Evolutionary conservation across 2,113 vertebrate species (phyloP), one percentile per base, ranked within the genome.

Genomic region (Circaetus gallicus): DNA sequence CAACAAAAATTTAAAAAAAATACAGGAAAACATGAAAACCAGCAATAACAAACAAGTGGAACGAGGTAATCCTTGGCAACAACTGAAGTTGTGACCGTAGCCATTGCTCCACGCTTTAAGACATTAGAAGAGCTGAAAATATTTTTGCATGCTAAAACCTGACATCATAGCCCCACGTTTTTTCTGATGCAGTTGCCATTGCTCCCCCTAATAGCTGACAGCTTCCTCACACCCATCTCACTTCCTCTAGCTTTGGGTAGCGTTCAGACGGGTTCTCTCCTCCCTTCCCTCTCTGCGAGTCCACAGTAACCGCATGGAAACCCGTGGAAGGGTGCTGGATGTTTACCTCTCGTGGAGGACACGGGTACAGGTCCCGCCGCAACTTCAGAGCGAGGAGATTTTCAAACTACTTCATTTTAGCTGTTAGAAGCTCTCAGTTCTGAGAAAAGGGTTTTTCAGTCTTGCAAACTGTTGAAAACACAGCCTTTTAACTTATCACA

Each of bases 391-490:
- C 0, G 1, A 91, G 31, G 22, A 79, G 25, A 76, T 71, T 84
- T 94, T 84, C 25, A 71, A 13, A 92, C 38, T n/a, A 61, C 26
- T 76, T 93, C 55, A 42, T 65, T 74, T 94, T 50, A 91, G 61
- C 58, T 87, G 47, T 72, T 65, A 72, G 10, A n/a, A 0, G 2
- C 6, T 50, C 29, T 90, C 36, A 50, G 29, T 63, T 91, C 58
- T 63, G 69, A 92, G 73, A 76, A 70, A 59, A 86, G 36, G 22
- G 13, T 2, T 36, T 80, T 82, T 49, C 59, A 66, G 53, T 56
- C 66, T 47, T 26, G 43, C 31, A 91, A 93, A 89, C 72, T 90
- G 86, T 83, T 90, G 86, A 91, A 91, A 96, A 83, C 50, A 62
- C 29, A 88, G 81, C 38, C 49, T 89, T 69, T 91, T 80, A 72